Conservation (phyloP, 2,797 vertebrate species). For the Sebastolobus altivelis region DNA sequence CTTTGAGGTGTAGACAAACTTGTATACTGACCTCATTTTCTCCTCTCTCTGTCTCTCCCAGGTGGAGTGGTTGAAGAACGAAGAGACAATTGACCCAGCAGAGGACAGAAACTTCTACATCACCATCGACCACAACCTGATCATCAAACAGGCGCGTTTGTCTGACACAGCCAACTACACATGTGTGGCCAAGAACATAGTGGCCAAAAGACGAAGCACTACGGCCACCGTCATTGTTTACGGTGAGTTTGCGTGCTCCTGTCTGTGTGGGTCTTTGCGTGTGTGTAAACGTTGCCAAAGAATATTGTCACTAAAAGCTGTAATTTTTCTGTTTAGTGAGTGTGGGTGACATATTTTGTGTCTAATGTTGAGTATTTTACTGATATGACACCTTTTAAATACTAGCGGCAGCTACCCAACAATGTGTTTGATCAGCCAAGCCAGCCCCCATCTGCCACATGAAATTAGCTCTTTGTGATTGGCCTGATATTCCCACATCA, state of each 20-base stretch:
- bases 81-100: slow-evolving; percentile 94
- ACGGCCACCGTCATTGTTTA: slow-evolving; percentile 95
- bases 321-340: background rate
- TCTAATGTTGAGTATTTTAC: background rate
- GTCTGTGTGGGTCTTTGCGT: background rate
- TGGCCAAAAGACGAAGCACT: slow-evolving; percentile 94
- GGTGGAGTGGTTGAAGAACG: slow-evolving; percentile 98
- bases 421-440: slow-evolving; percentile 31
- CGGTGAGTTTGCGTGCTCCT: slow-evolving; percentile 81
- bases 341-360: slow-evolving; percentile 15
- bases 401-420: slow-evolving; percentile 8
- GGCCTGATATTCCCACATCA: slow-evolving; percentile 54
- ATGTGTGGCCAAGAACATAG: slow-evolving; percentile 96
- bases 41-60: slow-evolving; percentile 58
- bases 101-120: slow-evolving; percentile 98
- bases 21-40: slow-evolving; percentile 3
- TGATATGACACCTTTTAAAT: slow-evolving; percentile 18
- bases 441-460: slow-evolving; percentile 67
- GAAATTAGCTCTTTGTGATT: slow-evolving; percentile 66
- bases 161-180: slow-evolving; percentile 97
- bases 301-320: background rate
- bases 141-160: slow-evolving; percentile 97
- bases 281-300: background rate
- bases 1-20: background rate
- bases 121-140: slow-evolving; percentile 97